phyloP scores from a whole-genome alignment of 1,140 invertebrate genomes.

The Neotoxoptera formosana region DNA sequence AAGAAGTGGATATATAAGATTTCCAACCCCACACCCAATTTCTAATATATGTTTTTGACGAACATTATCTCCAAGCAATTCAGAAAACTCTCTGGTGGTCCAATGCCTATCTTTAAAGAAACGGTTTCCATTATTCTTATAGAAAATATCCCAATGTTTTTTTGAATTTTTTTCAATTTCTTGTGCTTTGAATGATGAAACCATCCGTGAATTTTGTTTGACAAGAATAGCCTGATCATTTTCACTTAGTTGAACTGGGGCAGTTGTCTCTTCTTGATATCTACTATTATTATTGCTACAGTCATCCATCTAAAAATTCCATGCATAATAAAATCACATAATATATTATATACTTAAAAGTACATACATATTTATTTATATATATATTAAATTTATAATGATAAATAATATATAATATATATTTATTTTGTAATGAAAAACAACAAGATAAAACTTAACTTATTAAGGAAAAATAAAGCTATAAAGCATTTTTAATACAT shows the following conservation, averaged over 20 bases:
- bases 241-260: constrained; percentile 44
- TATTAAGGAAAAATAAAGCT: constrained; percentile 53
- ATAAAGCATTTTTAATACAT: constrained; percentile 49
- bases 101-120: constrained; percentile 99
- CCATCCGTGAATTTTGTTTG: constrained; percentile 74
- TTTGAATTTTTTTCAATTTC: constrained; percentile 87
- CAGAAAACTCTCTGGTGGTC: constrained; percentile 93
- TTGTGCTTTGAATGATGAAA: constrained; percentile 79
- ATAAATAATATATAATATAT: constrained; percentile 32
- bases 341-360: constrained; percentile 37
- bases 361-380: constrained; percentile 23
- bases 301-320: constrained; percentile 56
- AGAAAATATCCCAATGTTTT: constrained; percentile 98
- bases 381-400: constrained; percentile 49
- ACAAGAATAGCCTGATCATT: constrained; percentile 66
- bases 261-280: constrained; percentile 44
- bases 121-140: constrained; percentile 88
- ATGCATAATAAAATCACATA: constrained; percentile 53
- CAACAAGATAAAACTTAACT: constrained; percentile 56
- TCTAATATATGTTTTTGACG: constrained; percentile 71
- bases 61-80: constrained; percentile 69
- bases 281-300: constrained; percentile 51
- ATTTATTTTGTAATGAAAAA: constrained; percentile 50
- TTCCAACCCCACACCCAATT: constrained; percentile 97
- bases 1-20: constrained; percentile 92